Conservation (phyloP, 2,797 vertebrate genomes). For the Sebastiscus albofasciatus region DNA sequence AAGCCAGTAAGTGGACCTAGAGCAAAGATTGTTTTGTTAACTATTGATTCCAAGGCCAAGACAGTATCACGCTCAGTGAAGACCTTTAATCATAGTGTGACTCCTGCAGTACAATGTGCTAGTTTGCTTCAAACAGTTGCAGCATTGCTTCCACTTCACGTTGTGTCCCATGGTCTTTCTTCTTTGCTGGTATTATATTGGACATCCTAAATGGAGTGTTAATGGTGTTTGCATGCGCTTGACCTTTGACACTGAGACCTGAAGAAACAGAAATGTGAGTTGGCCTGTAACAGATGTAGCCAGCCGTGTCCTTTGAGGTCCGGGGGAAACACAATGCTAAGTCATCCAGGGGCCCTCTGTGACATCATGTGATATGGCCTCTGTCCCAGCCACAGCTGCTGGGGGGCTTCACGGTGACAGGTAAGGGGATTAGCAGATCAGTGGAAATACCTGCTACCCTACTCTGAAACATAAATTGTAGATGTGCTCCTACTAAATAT, state of each 20-base stretch:
- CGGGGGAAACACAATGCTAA: not conserved
- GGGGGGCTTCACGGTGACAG: not conserved
- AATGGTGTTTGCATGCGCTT: constrained; percentile 5
- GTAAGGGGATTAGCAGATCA: constrained; percentile 8
- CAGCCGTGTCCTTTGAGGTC: not conserved
- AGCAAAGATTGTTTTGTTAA: not conserved
- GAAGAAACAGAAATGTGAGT: not conserved
- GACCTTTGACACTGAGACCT: constrained; percentile 17
- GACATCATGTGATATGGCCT: not conserved
- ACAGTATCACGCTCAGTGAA: too few species aligned
- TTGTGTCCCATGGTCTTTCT: not conserved
- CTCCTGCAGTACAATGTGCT: not conserved
- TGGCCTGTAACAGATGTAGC: not conserved
- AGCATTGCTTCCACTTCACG: not conserved
- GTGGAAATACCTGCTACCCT: not conserved
- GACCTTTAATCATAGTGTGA: too few species aligned
- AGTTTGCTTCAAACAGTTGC: not conserved
- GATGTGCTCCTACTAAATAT: not conserved
- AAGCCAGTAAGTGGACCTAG: not conserved
- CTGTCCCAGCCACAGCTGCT: constrained; percentile 25
- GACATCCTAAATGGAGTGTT: not conserved
- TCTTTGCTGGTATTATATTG: not conserved
- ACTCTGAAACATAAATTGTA: not conserved
- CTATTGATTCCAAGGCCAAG: not conserved
- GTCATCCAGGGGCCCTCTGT: not conserved